Percentiles rank a stretch among this genome's conserved stretches.
These are phyloP conservation scores for Spisula solida DNA, from an alignment of 2,888 invertebrate genomes.

Conservation along the genomic window DNA sequence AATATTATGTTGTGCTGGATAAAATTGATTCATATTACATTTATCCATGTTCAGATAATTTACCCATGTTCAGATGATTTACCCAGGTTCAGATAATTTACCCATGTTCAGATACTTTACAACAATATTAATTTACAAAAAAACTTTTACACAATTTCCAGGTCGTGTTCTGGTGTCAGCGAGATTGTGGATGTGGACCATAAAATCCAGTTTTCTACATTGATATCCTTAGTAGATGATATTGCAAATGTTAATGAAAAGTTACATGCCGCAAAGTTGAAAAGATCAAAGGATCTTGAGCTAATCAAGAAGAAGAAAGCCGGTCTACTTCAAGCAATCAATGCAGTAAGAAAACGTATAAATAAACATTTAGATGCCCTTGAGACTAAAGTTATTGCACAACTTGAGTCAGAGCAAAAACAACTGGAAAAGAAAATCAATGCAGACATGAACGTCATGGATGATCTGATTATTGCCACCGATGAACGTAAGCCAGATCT, in stretches of 20 bases:
- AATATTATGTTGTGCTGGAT: no score
- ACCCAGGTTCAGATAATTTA: no score
- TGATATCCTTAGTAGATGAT: neutral
- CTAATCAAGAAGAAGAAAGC: neutral
- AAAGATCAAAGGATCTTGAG: neutral
- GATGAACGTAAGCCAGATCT: neutral
- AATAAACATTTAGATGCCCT: conserved; percentile 19
- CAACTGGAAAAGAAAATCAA: neutral
- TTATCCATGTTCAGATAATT: no score
- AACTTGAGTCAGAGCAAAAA: neutral
- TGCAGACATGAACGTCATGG: neutral
- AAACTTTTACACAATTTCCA: neutral
- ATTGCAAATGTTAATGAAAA: neutral
- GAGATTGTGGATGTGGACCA: neutral
- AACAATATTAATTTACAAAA: no score
- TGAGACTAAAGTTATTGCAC: neutral
- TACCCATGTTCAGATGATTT: no score
- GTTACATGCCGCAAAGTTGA: neutral
- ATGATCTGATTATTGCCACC: neutral
- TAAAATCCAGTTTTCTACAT: neutral
- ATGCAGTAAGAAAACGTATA: neutral
- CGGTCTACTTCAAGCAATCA: neutral
- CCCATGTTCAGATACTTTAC: no score
- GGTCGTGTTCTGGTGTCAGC: neutral
- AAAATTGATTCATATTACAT: no score